Conservation (phyloP, 2,797 vertebrate genomes). For the Rhyacichthys aspro region DNA sequence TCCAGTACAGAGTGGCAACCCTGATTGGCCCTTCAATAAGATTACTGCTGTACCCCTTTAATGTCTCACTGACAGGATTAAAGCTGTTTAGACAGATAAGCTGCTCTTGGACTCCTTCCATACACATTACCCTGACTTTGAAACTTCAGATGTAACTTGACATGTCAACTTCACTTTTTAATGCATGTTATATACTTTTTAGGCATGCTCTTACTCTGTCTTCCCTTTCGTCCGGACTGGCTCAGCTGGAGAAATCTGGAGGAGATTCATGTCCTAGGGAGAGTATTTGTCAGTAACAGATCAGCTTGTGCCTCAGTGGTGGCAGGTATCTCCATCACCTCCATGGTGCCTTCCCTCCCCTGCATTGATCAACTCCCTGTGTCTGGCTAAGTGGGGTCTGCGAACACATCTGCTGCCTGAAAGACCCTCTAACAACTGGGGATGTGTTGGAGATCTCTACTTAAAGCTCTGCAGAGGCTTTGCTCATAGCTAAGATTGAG, state of each 20-base stretch:
- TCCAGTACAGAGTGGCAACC: neutral
- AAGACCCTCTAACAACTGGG: constrained; percentile 52
- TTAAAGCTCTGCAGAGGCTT: constrained; percentile 44
- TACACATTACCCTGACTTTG: constrained; percentile 36
- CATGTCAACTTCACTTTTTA: constrained; percentile 31
- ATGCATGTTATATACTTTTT: constrained; percentile 37
- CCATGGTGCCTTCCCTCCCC: constrained; percentile 58
- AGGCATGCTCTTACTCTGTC: constrained; percentile 21
- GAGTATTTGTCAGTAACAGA: constrained; percentile 78
- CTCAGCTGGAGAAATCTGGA: constrained; percentile 53
- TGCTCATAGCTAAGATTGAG: constrained; percentile 39
- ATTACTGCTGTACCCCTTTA: constrained; percentile 8
- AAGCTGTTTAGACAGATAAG: constrained; percentile 28
- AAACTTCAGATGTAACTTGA: constrained; percentile 43
- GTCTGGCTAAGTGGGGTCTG: constrained; percentile 62
- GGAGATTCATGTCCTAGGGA: constrained; percentile 70
- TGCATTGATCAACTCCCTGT: constrained; percentile 67
- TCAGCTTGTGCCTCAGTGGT: constrained; percentile 58
- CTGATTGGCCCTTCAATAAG: neutral
- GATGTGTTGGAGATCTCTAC: constrained; percentile 41
- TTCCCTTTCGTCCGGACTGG: constrained; percentile 26
- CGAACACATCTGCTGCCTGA: constrained; percentile 57
- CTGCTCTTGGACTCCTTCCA: constrained; percentile 12
- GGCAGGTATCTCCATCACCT: constrained; percentile 78
- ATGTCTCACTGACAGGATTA: constrained; percentile 20